phyloP scores from a whole-genome alignment of 2,797 vertebrate species.

The Natrix natrix region DNA sequence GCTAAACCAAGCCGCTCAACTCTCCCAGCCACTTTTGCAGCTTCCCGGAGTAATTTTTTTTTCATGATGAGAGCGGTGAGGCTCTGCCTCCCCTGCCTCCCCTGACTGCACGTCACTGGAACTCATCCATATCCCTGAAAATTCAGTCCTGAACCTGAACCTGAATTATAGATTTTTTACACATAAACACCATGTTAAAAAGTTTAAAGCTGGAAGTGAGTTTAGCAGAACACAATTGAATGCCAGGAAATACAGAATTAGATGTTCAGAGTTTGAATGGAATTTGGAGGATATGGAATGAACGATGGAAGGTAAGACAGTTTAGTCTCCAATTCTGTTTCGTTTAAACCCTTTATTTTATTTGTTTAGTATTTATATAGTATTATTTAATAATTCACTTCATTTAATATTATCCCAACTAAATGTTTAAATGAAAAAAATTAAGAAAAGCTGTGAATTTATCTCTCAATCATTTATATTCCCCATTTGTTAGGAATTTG shows the following conservation, averaged over 20 bases:
- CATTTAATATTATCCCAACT: background rate
- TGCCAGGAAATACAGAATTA: background rate
- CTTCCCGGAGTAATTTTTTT: too few relatives aligned
- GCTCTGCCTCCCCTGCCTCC: too few relatives aligned
- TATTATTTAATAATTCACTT: too few relatives aligned
- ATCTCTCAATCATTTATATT: background rate
- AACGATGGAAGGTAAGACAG: background rate
- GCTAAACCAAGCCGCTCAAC: too few relatives aligned
- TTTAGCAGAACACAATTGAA: background rate
- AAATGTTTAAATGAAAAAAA: background rate
- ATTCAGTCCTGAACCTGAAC: background rate
- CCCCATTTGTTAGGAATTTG: background rate
- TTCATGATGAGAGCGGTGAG: too few relatives aligned
- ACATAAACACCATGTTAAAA: background rate
- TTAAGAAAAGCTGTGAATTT: background rate
- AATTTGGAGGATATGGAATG: background rate
- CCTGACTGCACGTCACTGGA: too few relatives aligned
- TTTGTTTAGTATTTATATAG: too few relatives aligned
- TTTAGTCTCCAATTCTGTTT: background rate
- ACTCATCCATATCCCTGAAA: background rate
- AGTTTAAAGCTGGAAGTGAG: background rate
- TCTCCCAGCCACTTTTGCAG: too few relatives aligned
- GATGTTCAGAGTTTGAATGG: background rate
- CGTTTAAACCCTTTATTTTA: background rate
- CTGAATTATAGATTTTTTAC: background rate